Evolutionary conservation across 2,888 invertebrate genomes (phyloP).

Genomic region (Dasypolia templi): DNA sequence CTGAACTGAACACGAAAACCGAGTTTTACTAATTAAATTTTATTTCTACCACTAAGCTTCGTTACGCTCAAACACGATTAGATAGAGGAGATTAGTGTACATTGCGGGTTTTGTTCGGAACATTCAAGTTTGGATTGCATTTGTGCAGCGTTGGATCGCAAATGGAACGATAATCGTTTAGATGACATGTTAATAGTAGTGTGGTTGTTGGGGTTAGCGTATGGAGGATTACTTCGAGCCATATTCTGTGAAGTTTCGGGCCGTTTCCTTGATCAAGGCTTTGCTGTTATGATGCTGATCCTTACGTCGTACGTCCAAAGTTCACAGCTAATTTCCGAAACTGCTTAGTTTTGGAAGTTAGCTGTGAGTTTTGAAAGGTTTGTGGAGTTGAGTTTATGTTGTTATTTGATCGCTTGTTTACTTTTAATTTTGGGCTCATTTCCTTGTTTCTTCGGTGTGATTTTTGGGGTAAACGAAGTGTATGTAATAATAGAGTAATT

Average conservation of each 20-base stretch:
- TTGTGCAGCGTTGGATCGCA: constrained; percentile 50
- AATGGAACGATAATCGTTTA: constrained; percentile 43
- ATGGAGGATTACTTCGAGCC: constrained; percentile 56
- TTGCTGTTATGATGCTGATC: constrained; percentile 39
- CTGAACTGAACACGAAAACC: constrained; percentile 59
- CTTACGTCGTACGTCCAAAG: no score
- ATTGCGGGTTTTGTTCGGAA: constrained; percentile 35
- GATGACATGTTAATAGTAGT: constrained; percentile 51
- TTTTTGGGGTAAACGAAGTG: not conserved
- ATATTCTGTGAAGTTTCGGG: constrained; percentile 43
- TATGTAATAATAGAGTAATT: no score
- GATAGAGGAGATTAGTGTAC: constrained; percentile 41
- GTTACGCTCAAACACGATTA: constrained; percentile 51
- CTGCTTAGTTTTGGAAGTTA: constrained; percentile 51
- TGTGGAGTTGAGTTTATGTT: not conserved
- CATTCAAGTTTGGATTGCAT: constrained; percentile 43
- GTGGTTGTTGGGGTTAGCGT: constrained; percentile 22
- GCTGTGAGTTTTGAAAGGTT: constrained; percentile 36
- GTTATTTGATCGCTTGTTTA: not conserved
- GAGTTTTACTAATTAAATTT: constrained; percentile 63
- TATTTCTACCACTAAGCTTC: constrained; percentile 55
- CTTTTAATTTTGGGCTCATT: not conserved
- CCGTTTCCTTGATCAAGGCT: constrained; percentile 53
- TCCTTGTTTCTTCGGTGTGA: not conserved
- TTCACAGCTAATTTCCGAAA: no score